phyloP scores from a whole-genome alignment of 2,797 vertebrate genomes.

The Pangasius djambal region DNA sequence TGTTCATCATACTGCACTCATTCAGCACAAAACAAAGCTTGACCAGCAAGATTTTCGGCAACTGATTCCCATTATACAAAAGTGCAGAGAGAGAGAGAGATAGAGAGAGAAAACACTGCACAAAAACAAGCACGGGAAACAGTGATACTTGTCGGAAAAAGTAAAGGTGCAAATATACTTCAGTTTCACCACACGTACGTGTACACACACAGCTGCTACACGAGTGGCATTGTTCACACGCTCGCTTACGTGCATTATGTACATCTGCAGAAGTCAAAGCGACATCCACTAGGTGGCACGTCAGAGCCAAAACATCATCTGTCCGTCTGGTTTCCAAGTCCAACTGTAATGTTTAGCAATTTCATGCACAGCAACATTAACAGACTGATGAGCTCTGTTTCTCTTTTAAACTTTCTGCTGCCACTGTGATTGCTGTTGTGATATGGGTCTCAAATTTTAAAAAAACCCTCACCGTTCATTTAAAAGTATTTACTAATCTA shows the following conservation, averaged over 20 bases:
- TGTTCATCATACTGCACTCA: constrained; percentile 50
- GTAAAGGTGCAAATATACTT: not conserved
- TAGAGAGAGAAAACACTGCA: not conserved
- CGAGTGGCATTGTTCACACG: too few species aligned
- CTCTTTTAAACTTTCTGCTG: not conserved
- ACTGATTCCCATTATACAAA: constrained; percentile 26
- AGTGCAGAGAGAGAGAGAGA: constrained; percentile 10
- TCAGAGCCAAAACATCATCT: not conserved
- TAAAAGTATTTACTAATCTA: too few species aligned
- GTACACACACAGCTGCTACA: not conserved
- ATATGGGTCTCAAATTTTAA: not conserved
- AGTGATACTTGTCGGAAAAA: not conserved
- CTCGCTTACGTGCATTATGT: not conserved
- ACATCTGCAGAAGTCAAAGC: not conserved
- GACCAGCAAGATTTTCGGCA: constrained; percentile 25
- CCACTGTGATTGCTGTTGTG: not conserved
- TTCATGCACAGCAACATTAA: not conserved
- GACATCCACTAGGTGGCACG: not conserved
- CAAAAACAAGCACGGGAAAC: not conserved
- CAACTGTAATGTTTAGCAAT: not conserved
- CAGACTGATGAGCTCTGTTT: not conserved
- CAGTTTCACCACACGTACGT: not conserved
- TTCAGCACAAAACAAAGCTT: constrained; percentile 46
- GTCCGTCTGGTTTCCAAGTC: not conserved
- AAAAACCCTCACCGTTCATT: not conserved